Percentiles rank a stretch among this genome's conserved stretches.
Conservation (phyloP, 2,888 invertebrate species). For the Koerneria pararmatus region DNA sequence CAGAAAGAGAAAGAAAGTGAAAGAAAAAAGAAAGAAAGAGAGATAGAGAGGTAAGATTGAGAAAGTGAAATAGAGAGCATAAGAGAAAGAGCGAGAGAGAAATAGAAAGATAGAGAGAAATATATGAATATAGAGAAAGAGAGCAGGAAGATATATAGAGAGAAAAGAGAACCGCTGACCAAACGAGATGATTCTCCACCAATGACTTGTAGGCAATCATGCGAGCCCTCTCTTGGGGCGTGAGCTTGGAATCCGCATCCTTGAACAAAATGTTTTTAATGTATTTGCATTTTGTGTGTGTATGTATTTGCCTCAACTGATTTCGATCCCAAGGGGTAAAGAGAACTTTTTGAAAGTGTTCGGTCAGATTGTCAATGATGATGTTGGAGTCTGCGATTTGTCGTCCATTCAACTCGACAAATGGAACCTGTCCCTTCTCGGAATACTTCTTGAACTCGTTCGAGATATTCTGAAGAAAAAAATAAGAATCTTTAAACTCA, state of each 20-base stretch:
- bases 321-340: neutral
- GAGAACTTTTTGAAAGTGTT: conserved; percentile 20
- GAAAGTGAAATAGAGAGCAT: too few relatives aligned
- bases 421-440: conserved; percentile 70
- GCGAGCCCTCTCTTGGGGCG: conserved; percentile 33
- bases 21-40: neutral
- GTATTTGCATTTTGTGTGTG: neutral
- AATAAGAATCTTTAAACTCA: too few relatives aligned
- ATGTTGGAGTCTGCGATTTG: conserved; percentile 87
- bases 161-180: conserved; percentile 27
- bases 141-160: too few relatives aligned
- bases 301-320: neutral
- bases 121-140: neutral
- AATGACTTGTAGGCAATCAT: conserved; percentile 41
- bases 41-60: too few relatives aligned
- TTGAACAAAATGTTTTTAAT: conserved; percentile 25
- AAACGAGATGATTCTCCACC: conserved; percentile 44
- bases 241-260: conserved; percentile 29
- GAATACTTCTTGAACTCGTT: conserved; percentile 50
- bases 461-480: conserved; percentile 50
- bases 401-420: conserved; percentile 88
- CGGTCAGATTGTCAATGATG: conserved; percentile 67
- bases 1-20: neutral
- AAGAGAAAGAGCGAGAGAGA: neutral
- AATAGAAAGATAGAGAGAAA: neutral